A percentile compares a stretch with the other conserved stretches of the same genome.
phyloP scores from a whole-genome alignment of 2,113 vertebrate species.

The Amazona guildingii region DNA sequence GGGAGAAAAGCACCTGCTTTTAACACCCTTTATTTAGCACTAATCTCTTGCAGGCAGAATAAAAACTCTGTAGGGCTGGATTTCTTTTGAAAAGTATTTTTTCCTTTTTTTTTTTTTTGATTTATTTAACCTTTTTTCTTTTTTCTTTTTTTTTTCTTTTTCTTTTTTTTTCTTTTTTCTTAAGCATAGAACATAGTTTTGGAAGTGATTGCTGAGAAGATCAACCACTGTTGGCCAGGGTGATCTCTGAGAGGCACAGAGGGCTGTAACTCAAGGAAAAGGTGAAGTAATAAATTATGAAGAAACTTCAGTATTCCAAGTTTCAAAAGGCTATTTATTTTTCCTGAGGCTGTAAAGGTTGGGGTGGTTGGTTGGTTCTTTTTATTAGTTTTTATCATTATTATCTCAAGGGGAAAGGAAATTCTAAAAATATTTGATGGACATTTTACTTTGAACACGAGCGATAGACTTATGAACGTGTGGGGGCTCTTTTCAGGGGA shows the following conservation, averaged over 20 bases:
- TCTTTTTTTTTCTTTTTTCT: neutral
- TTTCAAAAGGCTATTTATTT: slow-evolving; percentile 57
- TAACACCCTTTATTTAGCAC: neutral
- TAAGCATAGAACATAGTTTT: slow-evolving; percentile 17
- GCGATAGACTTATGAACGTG: neutral
- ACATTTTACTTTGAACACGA: slow-evolving; percentile 50
- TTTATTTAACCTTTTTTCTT: neutral
- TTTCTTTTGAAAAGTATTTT: neutral
- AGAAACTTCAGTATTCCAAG: slow-evolving; percentile 36
- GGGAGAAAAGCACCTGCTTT: slow-evolving; percentile 55
- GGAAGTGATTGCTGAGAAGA: slow-evolving; percentile 51
- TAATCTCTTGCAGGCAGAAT: neutral
- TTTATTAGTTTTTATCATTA: neutral
- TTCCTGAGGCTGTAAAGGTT: slow-evolving; percentile 35
- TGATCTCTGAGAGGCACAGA: slow-evolving; percentile 46
- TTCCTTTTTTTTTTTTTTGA: neutral
- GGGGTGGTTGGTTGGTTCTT: neutral
- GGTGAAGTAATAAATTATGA: slow-evolving; percentile 67
- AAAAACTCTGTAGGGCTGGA: neutral
- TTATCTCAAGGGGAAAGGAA: slow-evolving; percentile 25
- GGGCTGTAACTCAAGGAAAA: slow-evolving; percentile 69
- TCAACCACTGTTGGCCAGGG: slow-evolving; percentile 39
- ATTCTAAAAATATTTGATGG: slow-evolving; percentile 56
- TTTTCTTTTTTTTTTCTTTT: neutral
- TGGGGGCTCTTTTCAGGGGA: neutral